Percentiles rank a stretch among this genome's conserved stretches.
Conservation (phyloP, 2,797 vertebrate genomes). For the Hoplostethus atlanticus region DNA sequence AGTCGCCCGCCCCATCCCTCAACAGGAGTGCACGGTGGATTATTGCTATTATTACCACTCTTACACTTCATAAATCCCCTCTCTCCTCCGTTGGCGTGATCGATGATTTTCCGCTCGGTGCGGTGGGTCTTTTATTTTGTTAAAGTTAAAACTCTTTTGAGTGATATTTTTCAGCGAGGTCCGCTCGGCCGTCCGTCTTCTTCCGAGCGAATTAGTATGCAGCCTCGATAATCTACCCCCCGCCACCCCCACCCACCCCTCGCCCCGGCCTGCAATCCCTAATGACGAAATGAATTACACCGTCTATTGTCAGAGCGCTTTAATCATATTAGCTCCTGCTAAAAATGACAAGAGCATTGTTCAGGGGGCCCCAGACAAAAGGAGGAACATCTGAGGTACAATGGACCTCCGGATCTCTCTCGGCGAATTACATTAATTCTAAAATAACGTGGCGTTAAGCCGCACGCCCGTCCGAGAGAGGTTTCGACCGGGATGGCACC, state of each 20-base stretch:
- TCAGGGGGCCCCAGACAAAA: conserved; percentile 82
- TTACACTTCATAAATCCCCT: conserved; percentile 68
- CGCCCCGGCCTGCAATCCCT: conserved; percentile 62
- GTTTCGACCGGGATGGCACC: conserved; percentile 70
- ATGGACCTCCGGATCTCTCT: conserved; percentile 81
- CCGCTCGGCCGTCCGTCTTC: conserved; percentile 53
- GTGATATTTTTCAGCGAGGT: conserved; percentile 44
- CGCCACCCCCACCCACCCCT: conserved; percentile 16
- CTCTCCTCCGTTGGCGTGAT: conserved; percentile 53
- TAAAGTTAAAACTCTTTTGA: conserved; percentile 37
- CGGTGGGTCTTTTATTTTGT: conserved; percentile 51
- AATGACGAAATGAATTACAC: conserved; percentile 84
- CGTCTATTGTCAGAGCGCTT: conserved; percentile 83
- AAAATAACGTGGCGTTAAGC: conserved; percentile 78
- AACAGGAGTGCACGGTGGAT: conserved; percentile 51
- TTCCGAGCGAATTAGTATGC: conserved; percentile 67
- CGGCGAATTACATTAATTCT: conserved; percentile 84
- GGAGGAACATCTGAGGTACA: conserved; percentile 85
- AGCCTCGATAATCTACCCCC: conserved; percentile 60
- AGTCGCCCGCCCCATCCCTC: conserved; percentile 37
- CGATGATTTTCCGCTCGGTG: conserved; percentile 61
- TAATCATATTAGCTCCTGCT: conserved; percentile 85
- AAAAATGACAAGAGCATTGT: conserved; percentile 83
- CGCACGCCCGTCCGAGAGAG: conserved; percentile 64
- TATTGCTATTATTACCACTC: conserved; percentile 69